A percentile compares a stretch with the other conserved stretches of the same genome.
Evolutionary conservation across 2,113 vertebrate species (phyloP).

Genomic region (Podiceps cristatus): DNA sequence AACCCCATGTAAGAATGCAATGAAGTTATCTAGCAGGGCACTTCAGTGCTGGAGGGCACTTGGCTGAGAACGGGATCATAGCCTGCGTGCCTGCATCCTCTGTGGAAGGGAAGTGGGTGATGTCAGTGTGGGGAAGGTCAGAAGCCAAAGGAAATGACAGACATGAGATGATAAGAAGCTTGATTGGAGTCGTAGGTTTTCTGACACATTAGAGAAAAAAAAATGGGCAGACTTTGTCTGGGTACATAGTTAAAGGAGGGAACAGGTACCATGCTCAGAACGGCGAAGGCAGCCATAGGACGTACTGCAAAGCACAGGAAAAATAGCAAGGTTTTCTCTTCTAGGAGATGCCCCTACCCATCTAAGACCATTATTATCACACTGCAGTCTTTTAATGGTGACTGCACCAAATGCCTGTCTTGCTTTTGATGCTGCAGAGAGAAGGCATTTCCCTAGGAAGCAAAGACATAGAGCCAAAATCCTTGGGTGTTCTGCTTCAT

Average conservation of each 20-base stretch:
- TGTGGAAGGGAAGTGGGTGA: not conserved
- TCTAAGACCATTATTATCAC: not conserved
- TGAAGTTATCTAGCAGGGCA: not conserved
- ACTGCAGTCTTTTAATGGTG: not conserved
- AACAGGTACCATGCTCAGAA: not conserved
- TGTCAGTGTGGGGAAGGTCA: conserved; percentile 15
- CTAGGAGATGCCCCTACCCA: not conserved
- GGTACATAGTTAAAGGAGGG: not conserved
- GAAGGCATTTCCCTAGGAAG: conserved; percentile 2
- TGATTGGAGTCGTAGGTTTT: not conserved
- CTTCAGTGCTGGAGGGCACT: not conserved
- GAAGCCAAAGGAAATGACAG: conserved; percentile 8
- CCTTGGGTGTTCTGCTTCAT: conserved; percentile 5
- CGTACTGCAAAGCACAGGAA: not conserved
- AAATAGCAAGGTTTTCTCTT: not conserved
- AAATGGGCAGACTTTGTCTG: not conserved
- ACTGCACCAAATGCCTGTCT: not conserved
- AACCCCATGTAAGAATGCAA: not conserved
- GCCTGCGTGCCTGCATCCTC: not conserved
- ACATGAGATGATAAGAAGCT: not conserved
- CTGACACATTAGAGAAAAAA: not conserved
- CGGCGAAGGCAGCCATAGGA: not conserved
- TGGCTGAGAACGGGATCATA: not conserved
- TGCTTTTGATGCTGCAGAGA: not conserved
- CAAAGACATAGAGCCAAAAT: not conserved